A percentile compares a stretch with the other conserved stretches of the same genome.
Evolutionary conservation across 2,888 invertebrate genomes (phyloP).

Genomic region (Andrena praecox): DNA sequence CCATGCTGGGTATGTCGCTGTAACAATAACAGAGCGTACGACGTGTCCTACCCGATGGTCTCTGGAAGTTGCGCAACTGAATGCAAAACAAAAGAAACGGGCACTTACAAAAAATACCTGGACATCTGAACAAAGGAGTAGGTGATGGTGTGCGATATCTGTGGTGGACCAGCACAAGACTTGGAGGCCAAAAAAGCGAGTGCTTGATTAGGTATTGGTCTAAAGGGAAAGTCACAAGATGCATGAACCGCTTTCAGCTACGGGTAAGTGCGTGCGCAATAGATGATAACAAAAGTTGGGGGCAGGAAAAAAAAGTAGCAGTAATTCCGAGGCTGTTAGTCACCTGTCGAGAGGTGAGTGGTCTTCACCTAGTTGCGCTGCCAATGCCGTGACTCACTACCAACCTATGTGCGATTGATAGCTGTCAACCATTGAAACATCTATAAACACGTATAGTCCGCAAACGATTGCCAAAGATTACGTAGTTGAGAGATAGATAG

Average conservation of each 20-base stretch:
- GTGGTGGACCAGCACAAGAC: conserved; percentile 59
- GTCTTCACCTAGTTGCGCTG: conserved; percentile 58
- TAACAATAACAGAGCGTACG: no score
- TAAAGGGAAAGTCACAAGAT: conserved; percentile 59
- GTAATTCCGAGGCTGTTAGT: conserved; percentile 55
- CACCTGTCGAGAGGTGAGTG: conserved; percentile 63
- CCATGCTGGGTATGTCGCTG: conserved; percentile 85
- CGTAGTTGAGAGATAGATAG: conserved; percentile 63
- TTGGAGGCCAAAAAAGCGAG: conserved; percentile 55
- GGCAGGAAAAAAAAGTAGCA: conserved; percentile 24
- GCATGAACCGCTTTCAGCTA: conserved; percentile 56
- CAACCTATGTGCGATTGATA: conserved; percentile 72
- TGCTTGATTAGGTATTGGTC: conserved; percentile 56
- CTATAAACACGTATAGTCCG: conserved; percentile 68
- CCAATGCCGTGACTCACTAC: conserved; percentile 72
- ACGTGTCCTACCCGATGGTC: no score
- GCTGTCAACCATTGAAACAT: conserved; percentile 73
- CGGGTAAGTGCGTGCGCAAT: conserved; percentile 55
- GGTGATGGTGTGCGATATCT: conserved; percentile 74
- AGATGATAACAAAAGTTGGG: conserved; percentile 36
- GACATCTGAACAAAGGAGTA: conserved; percentile 81
- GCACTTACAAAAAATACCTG: conserved; percentile 81
- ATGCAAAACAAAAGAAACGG: conserved; percentile 58
- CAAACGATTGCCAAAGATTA: conserved; percentile 44
- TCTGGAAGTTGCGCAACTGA: conserved; percentile 2